Conservation (phyloP, 2,888 invertebrate genomes). For the Siphlonurus alternatus region DNA sequence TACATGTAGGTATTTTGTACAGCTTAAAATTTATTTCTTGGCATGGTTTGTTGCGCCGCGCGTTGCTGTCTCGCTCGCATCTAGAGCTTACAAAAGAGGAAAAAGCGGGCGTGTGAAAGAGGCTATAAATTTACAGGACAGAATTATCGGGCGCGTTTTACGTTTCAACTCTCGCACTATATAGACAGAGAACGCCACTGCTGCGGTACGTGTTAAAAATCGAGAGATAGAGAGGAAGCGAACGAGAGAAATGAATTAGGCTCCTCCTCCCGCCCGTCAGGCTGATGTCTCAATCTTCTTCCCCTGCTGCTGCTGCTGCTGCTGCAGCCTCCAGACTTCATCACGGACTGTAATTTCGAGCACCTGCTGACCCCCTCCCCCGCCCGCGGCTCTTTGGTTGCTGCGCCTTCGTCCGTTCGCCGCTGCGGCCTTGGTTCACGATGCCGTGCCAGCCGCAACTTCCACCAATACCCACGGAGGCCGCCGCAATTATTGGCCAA, state of each 20-base stretch:
- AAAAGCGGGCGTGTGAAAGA: background rate
- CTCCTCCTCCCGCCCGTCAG: background rate
- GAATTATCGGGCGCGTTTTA: background rate
- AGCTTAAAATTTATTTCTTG: background rate
- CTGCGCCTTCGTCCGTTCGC: background rate
- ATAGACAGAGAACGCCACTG: background rate
- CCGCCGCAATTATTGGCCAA: background rate
- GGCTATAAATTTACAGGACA: background rate
- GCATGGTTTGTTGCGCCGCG: background rate
- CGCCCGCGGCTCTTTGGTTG: background rate
- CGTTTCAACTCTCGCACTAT: background rate
- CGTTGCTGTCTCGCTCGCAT: background rate
- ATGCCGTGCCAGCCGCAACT: background rate
- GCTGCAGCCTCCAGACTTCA: background rate
- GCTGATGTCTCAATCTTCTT: slow-evolving; percentile 2
- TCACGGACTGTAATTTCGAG: slow-evolving; percentile 1
- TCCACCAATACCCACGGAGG: background rate
- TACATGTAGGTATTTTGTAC: too few relatives aligned
- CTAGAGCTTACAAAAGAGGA: background rate
- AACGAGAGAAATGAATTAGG: background rate
- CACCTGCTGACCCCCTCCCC: slow-evolving; percentile 3
- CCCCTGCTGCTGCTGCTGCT: background rate
- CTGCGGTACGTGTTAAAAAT: background rate
- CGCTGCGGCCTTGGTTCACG: background rate
- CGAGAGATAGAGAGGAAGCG: background rate